Base-by-base conservation (phyloP, 2,888 invertebrate species). In the Plebejus argus region DNA sequence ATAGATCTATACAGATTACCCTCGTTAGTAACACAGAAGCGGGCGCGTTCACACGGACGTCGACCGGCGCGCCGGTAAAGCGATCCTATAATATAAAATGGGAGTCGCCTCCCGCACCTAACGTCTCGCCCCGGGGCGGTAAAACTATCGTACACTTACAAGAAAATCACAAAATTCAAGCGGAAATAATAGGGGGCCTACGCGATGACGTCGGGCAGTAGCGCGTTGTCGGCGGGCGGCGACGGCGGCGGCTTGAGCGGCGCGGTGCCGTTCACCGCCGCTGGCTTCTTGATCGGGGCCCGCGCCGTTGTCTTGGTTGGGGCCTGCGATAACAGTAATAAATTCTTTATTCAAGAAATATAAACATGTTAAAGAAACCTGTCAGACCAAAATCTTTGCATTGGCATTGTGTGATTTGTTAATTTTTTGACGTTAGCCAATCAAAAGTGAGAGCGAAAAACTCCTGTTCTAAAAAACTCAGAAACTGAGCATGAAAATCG, bases 81-180 rank as follows among this genome's bases (percentile, higher is more conserved):
- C 92, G 91, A 90, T 92, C 90, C 56, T 92, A 93, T 92, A 88
- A 91, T 92, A 93, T 90, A 91, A 92, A 91, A 83, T 91, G 92
- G 91, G 93, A 90, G 88, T 81, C 82, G 82, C 78, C 87, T 91
- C 91, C 93, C 93, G 92, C 93, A 91, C 93, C 92, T 91, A 91
- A 91, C 92, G 89, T 87, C 87, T 87, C 87, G 88, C 84, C 91
- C 88, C 88, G 86, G 88, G 89, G 85, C 91, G 85, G 88, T 89
- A 89, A 87, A 89, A 88, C 91, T 92, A 92, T 92, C 85, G 88
- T 92, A 93, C 93, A 93, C 92, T 92, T 93, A 93, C 88, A 91
- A 78, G 90, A 91, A 92, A 92, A 93, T 93, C 93, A 93, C 93
- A 93, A 93, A 93, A 92, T 93, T 91, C 90, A 94, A 93, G 93